Evolutionary conservation across 2,888 invertebrate genomes (phyloP).

Genomic region (Xestia c-nigrum): DNA sequence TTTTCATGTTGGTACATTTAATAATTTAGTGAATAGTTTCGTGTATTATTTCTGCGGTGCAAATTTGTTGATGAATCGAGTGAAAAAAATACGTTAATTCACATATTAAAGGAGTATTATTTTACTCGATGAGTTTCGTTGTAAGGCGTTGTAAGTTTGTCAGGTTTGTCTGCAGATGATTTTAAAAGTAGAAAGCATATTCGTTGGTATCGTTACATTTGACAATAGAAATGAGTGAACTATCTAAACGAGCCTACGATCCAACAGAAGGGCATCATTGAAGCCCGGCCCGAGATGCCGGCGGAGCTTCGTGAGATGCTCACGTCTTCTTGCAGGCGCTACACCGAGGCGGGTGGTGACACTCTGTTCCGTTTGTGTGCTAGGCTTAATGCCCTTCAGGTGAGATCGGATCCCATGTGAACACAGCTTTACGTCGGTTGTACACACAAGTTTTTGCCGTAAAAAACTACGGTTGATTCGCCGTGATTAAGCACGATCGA

Average conservation of each 20-base stretch:
- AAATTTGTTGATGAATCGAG: background rate
- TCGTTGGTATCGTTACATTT: background rate
- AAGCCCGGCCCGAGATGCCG: slow-evolving; percentile 70
- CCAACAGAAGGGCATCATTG: slow-evolving; percentile 67
- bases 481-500: background rate
- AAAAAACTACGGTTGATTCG: background rate
- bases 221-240: background rate
- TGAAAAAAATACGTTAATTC: background rate
- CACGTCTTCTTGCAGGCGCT: slow-evolving; percentile 84
- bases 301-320: slow-evolving; percentile 82
- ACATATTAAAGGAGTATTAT: background rate
- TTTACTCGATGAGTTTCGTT: background rate
- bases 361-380: slow-evolving; percentile 92
- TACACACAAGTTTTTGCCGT: background rate
- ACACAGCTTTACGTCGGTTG: slow-evolving; percentile 13
- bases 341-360: slow-evolving; percentile 77
- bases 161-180: background rate
- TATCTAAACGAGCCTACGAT: slow-evolving; percentile 36
- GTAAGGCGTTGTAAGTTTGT: background rate
- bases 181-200: background rate
- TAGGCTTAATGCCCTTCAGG: slow-evolving; percentile 91
- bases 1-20: background rate
- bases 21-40: background rate
- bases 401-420: slow-evolving; percentile 31
- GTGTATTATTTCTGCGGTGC: background rate